Evolutionary conservation across 2,113 vertebrate genomes (phyloP).

Genomic region (Peromyscus californicus): DNA sequence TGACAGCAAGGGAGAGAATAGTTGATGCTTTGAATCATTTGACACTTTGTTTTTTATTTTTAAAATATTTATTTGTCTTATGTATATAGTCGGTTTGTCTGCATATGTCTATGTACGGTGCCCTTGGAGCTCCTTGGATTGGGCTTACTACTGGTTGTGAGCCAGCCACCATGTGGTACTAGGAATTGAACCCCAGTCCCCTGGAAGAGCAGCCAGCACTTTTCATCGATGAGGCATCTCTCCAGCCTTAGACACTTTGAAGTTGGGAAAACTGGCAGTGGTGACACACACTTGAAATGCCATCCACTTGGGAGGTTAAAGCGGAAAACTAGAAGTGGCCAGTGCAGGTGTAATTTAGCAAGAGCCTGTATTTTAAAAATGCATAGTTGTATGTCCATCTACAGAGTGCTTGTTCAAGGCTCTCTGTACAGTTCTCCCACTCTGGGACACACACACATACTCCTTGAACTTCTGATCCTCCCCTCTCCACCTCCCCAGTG

Average conservation of each 20-base stretch:
- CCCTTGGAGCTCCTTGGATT: not conserved
- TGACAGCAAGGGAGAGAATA: conserved; percentile 11
- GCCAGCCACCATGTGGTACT: not conserved
- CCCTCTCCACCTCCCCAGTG: too few relatives aligned
- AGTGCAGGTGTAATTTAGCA: not conserved
- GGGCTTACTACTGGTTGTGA: not conserved
- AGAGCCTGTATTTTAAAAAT: too few relatives aligned
- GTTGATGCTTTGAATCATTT: conserved; percentile 11
- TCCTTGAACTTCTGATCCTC: not conserved
- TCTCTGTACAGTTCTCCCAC: not conserved
- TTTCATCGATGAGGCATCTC: not conserved
- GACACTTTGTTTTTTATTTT: not conserved
- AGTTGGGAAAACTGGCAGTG: not conserved
- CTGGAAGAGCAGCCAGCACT: not conserved
- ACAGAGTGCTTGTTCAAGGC: not conserved
- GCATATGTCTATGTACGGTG: not conserved
- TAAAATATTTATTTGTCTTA: not conserved
- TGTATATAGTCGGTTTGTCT: not conserved
- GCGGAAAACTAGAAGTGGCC: not conserved
- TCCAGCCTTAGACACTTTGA: not conserved
- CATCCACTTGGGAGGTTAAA: not conserved
- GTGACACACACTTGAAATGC: not conserved
- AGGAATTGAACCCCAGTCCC: not conserved
- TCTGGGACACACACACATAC: too few relatives aligned
- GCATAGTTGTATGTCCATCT: not conserved